Percentiles rank a stretch among this genome's conserved stretches.
phyloP scores from a whole-genome alignment of 35 echinoderm and acorn worm genomes.

The Holothuria glaberrima region DNA sequence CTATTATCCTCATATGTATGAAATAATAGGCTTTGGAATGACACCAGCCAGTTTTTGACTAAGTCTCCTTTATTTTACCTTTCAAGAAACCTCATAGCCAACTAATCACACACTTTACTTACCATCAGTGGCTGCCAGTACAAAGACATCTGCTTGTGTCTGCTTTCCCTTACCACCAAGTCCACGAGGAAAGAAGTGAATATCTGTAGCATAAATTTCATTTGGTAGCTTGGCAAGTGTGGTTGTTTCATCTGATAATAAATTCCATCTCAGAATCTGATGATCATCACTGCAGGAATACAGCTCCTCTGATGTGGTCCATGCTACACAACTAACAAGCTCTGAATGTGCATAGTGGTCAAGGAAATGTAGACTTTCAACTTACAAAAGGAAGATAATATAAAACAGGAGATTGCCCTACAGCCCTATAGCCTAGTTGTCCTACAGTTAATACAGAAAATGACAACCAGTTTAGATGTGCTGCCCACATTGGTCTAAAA shows the following conservation, averaged over 20 bases:
- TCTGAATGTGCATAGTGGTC: slow-evolving; percentile 90
- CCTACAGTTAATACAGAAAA: too few species aligned
- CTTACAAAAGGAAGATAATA: too few species aligned
- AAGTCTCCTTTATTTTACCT: too few species aligned
- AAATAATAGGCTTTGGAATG: too few species aligned
- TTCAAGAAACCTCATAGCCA: too few species aligned
- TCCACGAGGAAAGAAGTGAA: slow-evolving; percentile 93
- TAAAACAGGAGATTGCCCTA: not conserved
- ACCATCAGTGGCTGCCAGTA: slow-evolving; percentile 95
- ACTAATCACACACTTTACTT: slow-evolving; percentile 30
- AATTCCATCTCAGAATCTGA: slow-evolving; percentile 92
- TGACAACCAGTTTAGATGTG: too few species aligned
- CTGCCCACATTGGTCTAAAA: not conserved
- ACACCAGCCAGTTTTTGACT: too few species aligned
- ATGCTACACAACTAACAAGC: slow-evolving; percentile 94
- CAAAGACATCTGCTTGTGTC: slow-evolving; percentile 87
- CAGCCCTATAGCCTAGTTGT: too few species aligned
- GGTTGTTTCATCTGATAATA: slow-evolving; percentile 91
- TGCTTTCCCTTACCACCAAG: slow-evolving; percentile 91
- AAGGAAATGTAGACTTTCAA: slow-evolving; percentile 45
- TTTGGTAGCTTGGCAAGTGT: slow-evolving; percentile 87
- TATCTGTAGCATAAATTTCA: slow-evolving; percentile 97
- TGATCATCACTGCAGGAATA: slow-evolving; percentile 99
- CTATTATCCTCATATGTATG: too few species aligned
- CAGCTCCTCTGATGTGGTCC: slow-evolving; percentile 95